These are phyloP conservation scores for Trichomalopsis sarcophagae DNA, from an alignment of 1,140 invertebrate genomes.

Conservation along the genomic window DNA sequence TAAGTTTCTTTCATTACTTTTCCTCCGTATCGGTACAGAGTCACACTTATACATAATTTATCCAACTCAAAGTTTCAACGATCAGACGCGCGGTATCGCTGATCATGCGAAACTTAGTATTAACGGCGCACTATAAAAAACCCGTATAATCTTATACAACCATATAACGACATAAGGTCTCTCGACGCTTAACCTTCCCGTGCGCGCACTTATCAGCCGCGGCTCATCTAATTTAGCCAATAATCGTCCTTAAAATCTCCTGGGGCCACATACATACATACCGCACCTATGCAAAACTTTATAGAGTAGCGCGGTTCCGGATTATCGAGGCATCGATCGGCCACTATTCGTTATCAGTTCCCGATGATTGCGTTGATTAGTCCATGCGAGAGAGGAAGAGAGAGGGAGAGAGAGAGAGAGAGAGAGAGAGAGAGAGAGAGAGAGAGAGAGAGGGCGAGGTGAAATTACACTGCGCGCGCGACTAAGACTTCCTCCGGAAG, in stretches of 20 bases:
- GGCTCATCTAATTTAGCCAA: constrained; percentile 23
- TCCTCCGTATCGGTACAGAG: too few species aligned
- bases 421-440: too few species aligned
- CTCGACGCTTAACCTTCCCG: background rate
- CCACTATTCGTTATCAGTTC: constrained; percentile 30
- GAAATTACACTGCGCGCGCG: constrained; percentile 8
- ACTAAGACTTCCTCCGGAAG: constrained; percentile 7
- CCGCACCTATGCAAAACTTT: background rate
- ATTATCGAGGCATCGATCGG: constrained; percentile 32
- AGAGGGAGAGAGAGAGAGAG: background rate
- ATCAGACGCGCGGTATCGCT: too few species aligned
- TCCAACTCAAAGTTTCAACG: too few species aligned
- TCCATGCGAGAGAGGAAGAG: background rate
- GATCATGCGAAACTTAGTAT: background rate
- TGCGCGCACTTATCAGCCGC: background rate
- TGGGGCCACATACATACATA: background rate
- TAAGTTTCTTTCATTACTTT: too few species aligned
- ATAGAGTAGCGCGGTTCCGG: background rate
- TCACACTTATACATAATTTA: too few species aligned
- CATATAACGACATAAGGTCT: background rate
- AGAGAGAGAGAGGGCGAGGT: background rate
- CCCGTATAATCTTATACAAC: background rate
- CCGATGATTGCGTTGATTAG: constrained; percentile 44
- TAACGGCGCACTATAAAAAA: background rate
- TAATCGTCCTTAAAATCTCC: constrained; percentile 35